Conservation (phyloP, 2,797 vertebrate genomes). For the Numenius phaeopus region DNA sequence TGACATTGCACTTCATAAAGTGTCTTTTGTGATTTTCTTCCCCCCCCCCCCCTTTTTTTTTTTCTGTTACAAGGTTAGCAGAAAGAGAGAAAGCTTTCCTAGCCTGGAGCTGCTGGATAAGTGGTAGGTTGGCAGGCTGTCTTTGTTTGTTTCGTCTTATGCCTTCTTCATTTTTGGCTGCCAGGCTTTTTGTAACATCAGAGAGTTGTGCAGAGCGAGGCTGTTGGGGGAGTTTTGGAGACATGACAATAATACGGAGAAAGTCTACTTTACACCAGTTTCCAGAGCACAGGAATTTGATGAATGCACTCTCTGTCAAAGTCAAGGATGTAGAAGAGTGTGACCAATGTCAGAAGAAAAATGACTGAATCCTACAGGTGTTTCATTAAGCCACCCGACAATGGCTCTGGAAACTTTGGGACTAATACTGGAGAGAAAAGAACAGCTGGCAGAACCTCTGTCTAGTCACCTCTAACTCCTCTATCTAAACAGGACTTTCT, state of each 20-base stretch:
- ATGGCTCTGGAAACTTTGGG: background rate
- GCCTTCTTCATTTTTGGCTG: conserved; percentile 29
- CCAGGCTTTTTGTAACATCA: background rate
- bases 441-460: background rate
- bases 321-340: background rate
- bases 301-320: background rate
- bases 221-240: background rate
- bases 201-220: background rate
- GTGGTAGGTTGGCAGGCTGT: conserved; percentile 13
- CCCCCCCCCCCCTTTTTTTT: background rate
- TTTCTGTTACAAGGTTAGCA: background rate
- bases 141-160: conserved; percentile 33
- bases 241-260: background rate
- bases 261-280: background rate
- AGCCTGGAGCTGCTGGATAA: conserved; percentile 46
- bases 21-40: background rate
- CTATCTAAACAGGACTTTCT: background rate
- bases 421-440: background rate
- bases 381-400: background rate
- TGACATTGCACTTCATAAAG: background rate
- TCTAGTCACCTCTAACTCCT: background rate
- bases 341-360: background rate
- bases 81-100: conserved; percentile 36
- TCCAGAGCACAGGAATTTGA: background rate
- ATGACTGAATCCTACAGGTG: background rate